Base-by-base conservation (phyloP, 1,140 invertebrate genomes). In the Calliphora vicina region DNA sequence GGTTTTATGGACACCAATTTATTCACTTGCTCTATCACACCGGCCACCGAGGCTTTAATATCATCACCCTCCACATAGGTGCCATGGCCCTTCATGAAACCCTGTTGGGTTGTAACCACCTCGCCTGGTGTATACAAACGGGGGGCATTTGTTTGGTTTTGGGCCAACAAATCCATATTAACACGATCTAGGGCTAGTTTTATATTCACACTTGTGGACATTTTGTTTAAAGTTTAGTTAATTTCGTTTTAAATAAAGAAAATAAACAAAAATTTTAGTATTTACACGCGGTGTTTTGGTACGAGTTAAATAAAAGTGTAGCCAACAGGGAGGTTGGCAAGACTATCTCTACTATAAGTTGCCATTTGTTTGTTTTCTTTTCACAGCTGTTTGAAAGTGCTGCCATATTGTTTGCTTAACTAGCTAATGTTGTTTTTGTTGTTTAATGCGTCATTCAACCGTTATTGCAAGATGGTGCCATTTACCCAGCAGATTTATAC, bases 31-130 rank as follows among this genome's bases (percentile, higher is more conserved):
- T 99, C 95, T 86, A 98, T 94, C 61, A 97, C 93, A 9, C 99
- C 99, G 84, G 98, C 97, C 1, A 99, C 97, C 3, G 98, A 98
- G 5, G 98, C 95, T 90, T 96, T 94, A 2, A 99, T 92, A 57
- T 92, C 93, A 71, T 96, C 95, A 82, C 96, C 94, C 85, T 96
- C 94, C 71, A 95, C 93, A 87, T 97, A 99, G 0, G 98, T 99
- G 67, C 99, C 99, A 93, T 99, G 99, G 9, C 99, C 98, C 88
- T 98, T 98, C 93, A 98, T 95, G 90, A 96, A 97, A 85, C 97
- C 96, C 81, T 94, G 92, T 87, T 97, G 94, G 84, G 93, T 93
- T 67, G 95, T 95, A 82, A 98, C 95, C 82, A 96, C 93, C 91
- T 97, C 96, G 15, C 97, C 97, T 2, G 97, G 97, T 2, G 96